Base-by-base conservation (phyloP, 2,888 invertebrate species). In the Gandaritis pyraliata region DNA sequence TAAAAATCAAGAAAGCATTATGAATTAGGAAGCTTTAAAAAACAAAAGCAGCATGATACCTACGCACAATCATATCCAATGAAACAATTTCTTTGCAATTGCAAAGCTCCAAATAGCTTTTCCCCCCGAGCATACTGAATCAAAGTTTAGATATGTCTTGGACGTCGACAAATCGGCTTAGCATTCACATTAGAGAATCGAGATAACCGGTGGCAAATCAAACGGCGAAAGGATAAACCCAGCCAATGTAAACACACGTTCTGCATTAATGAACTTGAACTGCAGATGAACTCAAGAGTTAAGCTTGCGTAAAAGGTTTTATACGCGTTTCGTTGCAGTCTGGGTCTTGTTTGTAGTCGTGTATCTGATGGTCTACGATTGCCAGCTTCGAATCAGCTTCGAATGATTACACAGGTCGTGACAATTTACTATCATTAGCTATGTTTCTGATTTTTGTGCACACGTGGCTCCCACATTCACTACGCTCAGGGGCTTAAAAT, bases 101-200 rank as follows among this genome's bases (percentile, higher is more conserved):
- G 10, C 8, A 33, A 33, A 11, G n/a, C 23, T 18, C 33, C n/a
- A 10, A 38, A 11, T 47, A n/a, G 13, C 39, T 68, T 72, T 57
- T 74, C 70, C 55, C 18, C 43, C 48, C 72, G 78, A 82, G 65
- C 75, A 81, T 88, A 82, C 81, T 43, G 10, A 15, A 80, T 85
- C 80, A 85, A 82, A 83, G 81, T 78, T 81, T 80, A 86, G 86
- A 86, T 86, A 85, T 79, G 81, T 86, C 77, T 81, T 80, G 81
- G 87, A 83, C 82, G 83, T 76, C 83, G 87, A 90, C 90, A 90
- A 90, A 90, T 90, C 82, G 88, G 77, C 87, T 77, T 82, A 77
- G 78, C 80, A 82, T 84, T 86, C 83, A 76, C 86, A 84, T 86
- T 84, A 78, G 74, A 73, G 81, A 82, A 80, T 73, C 77, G 74